Percentiles rank a stretch among this genome's conserved stretches.
These are phyloP conservation scores for Herminia tarsipennalis DNA, from an alignment of 2,888 invertebrate species.

Conservation along the genomic window DNA sequence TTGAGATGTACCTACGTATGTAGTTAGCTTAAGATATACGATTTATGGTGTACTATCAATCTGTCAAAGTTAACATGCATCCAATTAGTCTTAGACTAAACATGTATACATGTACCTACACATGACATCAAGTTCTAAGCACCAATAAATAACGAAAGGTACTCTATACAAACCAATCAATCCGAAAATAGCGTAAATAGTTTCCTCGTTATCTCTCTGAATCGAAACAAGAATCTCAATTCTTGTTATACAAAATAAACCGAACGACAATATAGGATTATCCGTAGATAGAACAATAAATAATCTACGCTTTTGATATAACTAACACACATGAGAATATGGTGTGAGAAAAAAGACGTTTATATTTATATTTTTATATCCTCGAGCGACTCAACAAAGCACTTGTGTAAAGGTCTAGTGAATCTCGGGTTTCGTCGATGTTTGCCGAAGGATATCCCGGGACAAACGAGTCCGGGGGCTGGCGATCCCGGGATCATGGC, in stretches of 20 bases:
- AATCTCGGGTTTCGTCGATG: constrained; percentile 79
- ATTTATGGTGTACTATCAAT: no score
- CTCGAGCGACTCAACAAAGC: constrained; percentile 69
- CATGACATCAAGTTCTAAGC: no score
- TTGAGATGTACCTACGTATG: no score
- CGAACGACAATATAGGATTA: constrained; percentile 41
- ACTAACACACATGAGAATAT: constrained; percentile 34
- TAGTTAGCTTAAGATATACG: no score
- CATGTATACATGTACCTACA: not conserved
- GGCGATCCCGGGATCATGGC: constrained; percentile 75
- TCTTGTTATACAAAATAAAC: constrained; percentile 32
- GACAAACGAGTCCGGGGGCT: constrained; percentile 77
- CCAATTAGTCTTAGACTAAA: no score
- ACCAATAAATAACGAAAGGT: no score
- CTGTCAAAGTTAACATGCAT: no score
- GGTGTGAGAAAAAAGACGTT: constrained; percentile 54
- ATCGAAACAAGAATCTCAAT: constrained; percentile 28
- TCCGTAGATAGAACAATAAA: constrained; percentile 58
- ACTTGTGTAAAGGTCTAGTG: constrained; percentile 80
- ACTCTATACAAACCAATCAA: not conserved
- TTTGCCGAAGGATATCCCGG: constrained; percentile 81
- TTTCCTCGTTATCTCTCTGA: constrained; percentile 32
- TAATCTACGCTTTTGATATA: constrained; percentile 45
- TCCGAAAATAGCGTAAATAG: constrained; percentile 15
- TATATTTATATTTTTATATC: constrained; percentile 72